Conservation (phyloP, 30 jellyfish, hydroid and myxozoan genomes). For the Hydractinia echinata region DNA sequence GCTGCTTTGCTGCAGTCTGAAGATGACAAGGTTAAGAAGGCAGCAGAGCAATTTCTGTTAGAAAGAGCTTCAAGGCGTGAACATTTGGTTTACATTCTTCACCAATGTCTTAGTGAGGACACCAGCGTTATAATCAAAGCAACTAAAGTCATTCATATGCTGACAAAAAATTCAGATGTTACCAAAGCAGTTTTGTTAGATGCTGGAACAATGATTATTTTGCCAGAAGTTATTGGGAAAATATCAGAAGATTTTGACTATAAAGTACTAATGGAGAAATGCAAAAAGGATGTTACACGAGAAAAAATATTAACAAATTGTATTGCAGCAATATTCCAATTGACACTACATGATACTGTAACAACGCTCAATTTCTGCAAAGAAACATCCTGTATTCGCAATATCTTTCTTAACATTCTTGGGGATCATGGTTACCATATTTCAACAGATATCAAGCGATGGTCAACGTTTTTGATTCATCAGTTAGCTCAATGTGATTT, state of each 20-base stretch:
- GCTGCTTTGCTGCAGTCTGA: constrained; percentile 48
- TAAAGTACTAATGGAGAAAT: constrained; percentile 37
- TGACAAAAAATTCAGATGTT: constrained; percentile 38
- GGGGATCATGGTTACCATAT: constrained; percentile 54
- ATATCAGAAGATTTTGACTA: constrained; percentile 52
- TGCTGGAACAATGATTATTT: constrained; percentile 16
- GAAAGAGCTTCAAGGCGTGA: constrained; percentile 54
- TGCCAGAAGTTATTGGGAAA: constrained; percentile 34
- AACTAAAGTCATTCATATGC: constrained; percentile 40
- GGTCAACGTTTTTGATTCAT: constrained; percentile 47
- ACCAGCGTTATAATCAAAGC: constrained; percentile 44
- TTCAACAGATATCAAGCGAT: constrained; percentile 44
- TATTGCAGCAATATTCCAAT: constrained; percentile 53
- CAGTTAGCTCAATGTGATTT: constrained; percentile 60
- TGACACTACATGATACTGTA: constrained; percentile 36
- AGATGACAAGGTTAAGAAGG: constrained; percentile 35
- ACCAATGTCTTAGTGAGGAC: constrained; percentile 32
- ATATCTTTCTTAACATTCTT: constrained; percentile 50
- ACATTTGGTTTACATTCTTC: constrained; percentile 29
- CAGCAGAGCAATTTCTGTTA: constrained; percentile 69
- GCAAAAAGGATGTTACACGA: constrained; percentile 32
- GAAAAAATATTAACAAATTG: constrained; percentile 47
- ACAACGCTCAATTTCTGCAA: constrained; percentile 32
- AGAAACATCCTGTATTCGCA: constrained; percentile 33
- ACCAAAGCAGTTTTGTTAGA: constrained; percentile 30